phyloP scores from a whole-genome alignment of 2,113 vertebrate species.

The Setophaga coronata region DNA sequence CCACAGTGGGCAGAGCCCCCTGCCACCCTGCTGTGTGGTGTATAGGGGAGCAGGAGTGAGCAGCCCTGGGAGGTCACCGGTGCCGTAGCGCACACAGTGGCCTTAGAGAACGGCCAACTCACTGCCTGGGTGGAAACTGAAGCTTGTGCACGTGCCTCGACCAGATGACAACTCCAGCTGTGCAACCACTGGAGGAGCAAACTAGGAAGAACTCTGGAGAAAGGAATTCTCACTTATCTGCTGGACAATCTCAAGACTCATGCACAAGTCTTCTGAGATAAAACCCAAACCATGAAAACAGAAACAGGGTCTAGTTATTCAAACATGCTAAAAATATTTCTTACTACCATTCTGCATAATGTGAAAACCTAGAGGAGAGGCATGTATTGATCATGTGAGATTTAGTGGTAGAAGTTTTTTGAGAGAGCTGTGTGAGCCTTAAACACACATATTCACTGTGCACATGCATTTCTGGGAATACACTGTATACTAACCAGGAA shows the following conservation, averaged over 20 bases:
- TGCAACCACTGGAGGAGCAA: background rate
- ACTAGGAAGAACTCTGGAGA: background rate
- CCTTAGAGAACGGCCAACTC: background rate
- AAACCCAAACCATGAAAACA: background rate
- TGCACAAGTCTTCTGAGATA: background rate
- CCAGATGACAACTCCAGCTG: background rate
- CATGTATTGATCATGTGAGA: background rate
- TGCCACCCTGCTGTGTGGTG: accelerated
- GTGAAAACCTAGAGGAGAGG: background rate
- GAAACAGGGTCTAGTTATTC: background rate
- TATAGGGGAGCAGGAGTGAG: background rate
- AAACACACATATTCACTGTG: background rate
- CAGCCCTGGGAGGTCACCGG: accelerated
- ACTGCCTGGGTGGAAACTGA: background rate
- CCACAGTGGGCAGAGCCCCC: background rate
- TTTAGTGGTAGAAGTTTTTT: background rate
- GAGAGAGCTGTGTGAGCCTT: background rate
- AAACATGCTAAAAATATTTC: background rate
- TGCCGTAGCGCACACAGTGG: accelerated
- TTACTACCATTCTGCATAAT: background rate
- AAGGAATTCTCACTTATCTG: background rate
- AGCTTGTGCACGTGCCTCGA: background rate
- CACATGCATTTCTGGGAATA: background rate
- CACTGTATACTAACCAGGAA: background rate
- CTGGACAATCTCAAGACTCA: background rate